These are phyloP conservation scores for Drosophila incognita DNA, from an alignment of 2,888 invertebrate genomes.

Conservation along the genomic window DNA sequence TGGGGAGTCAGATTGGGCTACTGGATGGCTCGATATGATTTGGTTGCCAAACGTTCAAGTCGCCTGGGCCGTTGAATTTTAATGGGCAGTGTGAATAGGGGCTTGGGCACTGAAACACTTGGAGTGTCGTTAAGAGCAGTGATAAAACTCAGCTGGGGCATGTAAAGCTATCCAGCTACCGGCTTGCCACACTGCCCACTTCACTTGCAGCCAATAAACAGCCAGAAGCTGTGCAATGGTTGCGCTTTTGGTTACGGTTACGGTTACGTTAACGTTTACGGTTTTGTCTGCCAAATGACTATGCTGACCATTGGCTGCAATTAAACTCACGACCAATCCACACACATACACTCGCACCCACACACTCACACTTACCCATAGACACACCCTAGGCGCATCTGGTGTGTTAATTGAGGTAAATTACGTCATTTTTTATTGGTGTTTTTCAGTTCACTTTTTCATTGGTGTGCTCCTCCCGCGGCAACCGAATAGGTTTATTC, in stretches of 20 bases:
- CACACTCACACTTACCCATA: conserved; percentile 7
- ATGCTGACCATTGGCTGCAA: conserved; percentile 76
- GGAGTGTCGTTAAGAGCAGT: conserved; percentile 75
- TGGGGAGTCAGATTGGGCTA: neutral
- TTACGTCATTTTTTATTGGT: conserved; percentile 67
- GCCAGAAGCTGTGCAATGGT: conserved; percentile 34
- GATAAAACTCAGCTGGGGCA: conserved; percentile 73
- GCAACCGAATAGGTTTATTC: conserved; percentile 64
- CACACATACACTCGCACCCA: conserved; percentile 10
- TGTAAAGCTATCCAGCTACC: conserved; percentile 6
- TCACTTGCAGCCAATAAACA: conserved; percentile 14
- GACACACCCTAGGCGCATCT: conserved; percentile 34
- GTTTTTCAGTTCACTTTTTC: conserved; percentile 5
- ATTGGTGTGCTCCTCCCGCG: neutral
- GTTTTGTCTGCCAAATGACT: conserved; percentile 62
- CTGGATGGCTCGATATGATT: conserved; percentile 47
- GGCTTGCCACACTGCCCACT: neutral
- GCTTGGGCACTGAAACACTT: conserved; percentile 51
- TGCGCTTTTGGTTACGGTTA: conserved; percentile 46
- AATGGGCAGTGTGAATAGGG: conserved; percentile 26
- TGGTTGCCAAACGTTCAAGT: conserved; percentile 54
- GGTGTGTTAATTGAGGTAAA: conserved; percentile 81
- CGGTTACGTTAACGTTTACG: conserved; percentile 56
- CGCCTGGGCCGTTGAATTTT: conserved; percentile 45
- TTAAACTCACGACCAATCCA: conserved; percentile 59